Percentiles rank a stretch among this genome's conserved stretches.
phyloP scores from a whole-genome alignment of 1,140 invertebrate genomes.

The Mylabris phalerata region DNA sequence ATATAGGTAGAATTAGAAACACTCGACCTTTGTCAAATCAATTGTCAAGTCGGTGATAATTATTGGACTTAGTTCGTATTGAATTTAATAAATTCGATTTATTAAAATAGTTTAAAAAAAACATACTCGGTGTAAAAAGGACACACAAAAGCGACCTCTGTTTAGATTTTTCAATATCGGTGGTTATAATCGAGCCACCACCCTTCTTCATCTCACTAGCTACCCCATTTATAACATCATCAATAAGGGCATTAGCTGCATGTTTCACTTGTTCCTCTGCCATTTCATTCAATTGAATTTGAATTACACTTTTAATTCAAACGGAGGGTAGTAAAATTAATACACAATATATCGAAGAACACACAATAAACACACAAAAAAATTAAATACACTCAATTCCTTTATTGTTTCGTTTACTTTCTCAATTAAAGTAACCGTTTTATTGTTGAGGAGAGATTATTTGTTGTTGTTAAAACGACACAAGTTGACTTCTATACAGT shows the following conservation, averaged over 20 bases:
- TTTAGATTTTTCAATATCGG: constrained; percentile 7
- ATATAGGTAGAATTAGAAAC: constrained; percentile 1
- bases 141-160: constrained; percentile 31
- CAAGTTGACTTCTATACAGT: neutral
- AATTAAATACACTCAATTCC: neutral
- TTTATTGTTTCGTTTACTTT: neutral
- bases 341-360: neutral
- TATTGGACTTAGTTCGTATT: neutral
- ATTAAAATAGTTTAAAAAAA: neutral
- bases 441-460: no score
- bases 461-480: neutral
- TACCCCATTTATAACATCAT: constrained; percentile 31
- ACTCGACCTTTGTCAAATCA: neutral
- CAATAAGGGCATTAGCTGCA: constrained; percentile 27
- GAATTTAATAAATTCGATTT: neutral
- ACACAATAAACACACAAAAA: neutral
- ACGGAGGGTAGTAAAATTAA: neutral
- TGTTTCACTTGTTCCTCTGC: constrained; percentile 20
- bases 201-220: constrained; percentile 17
- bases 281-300: neutral
- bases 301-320: neutral
- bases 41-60: neutral
- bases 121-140: constrained; percentile 33
- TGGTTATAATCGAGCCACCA: neutral
- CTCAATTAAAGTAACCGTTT: no score